Base-by-base conservation (phyloP, 1,140 invertebrate genomes). In the Neotoxoptera formosana region DNA sequence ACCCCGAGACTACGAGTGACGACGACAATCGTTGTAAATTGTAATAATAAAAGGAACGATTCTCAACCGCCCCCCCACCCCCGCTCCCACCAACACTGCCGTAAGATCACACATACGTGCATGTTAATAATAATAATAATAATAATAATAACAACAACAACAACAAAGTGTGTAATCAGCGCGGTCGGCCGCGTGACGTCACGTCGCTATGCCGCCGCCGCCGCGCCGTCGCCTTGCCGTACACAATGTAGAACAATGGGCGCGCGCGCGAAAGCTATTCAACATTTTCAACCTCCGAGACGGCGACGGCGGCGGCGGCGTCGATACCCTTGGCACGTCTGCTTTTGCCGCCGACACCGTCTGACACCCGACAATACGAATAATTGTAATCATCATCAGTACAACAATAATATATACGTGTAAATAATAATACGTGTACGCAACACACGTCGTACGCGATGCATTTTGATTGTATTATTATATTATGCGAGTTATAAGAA, bases 251-350 rank as follows among this genome's bases (percentile, higher is more conserved):
- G 90, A 89, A 89, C 90, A 91, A 67, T 67, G 56, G 88, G 48
- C 88, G 88, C 53, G 88, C 51, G 88, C 53, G 88, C 53, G 41
- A 60, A 67, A 90, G 53, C 36, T 47, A 76, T 89, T 89, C 87
- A 89, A 89, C 87, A 23, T 41, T n/a, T 88, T 51, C 87, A 34
- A 89, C 48, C n/a, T 53, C 48, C 25, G 30, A 76, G 60, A 76
- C 60, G 60, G 6, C 60, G 60, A 30, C 60, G 60, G n/a, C 60
- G 60, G 6, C 60, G 60, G 60, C 60, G 60, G n/a, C 60, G 60
- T 76, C 60, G 87, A 53, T 90, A 90, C 36, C 88, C 88, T 90
- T 90, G 88, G 53, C 88, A 90, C 88, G 53, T 67, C 56, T 91
- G 56, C 45, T 89, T 89, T 89, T 89, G 87, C 87, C 84, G 23